A percentile compares a stretch with the other conserved stretches of the same genome.
Conservation (phyloP, 2,888 invertebrate genomes). For the Omphaloscelis lunosa region DNA sequence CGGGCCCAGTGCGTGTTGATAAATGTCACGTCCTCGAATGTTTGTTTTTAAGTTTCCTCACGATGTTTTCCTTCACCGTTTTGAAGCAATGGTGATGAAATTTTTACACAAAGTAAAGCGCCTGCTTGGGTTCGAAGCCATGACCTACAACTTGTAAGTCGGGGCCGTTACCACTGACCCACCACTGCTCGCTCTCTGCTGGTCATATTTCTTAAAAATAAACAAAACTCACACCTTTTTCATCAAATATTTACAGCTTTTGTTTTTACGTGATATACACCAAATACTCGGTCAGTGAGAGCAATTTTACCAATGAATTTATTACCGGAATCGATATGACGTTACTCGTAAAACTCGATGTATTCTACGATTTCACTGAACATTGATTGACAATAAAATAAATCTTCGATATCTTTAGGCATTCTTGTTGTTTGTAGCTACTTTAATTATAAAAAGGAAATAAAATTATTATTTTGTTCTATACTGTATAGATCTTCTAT, state of each 20-base stretch:
- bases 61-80: too few species aligned
- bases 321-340: constrained; percentile 49
- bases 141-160: too few species aligned
- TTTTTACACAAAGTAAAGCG: too few species aligned
- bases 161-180: too few species aligned
- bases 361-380: constrained; percentile 28
- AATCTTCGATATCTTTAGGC: constrained; percentile 23
- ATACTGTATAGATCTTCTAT: not conserved
- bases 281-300: constrained; percentile 13
- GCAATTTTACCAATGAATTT: constrained; percentile 43
- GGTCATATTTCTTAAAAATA: too few species aligned
- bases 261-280: not conserved
- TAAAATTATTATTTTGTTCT: too few species aligned
- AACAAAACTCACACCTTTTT: not conserved
- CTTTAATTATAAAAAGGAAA: not conserved
- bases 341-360: constrained; percentile 44
- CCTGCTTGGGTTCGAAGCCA: too few species aligned
- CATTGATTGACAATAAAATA: constrained; percentile 39
- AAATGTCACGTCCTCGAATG: too few species aligned
- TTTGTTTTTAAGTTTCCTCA: too few species aligned
- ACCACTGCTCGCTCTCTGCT: too few species aligned
- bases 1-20: too few species aligned
- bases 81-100: too few species aligned
- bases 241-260: constrained; percentile 14
- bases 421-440: not conserved